Evolutionary conservation across 2,113 vertebrate genomes (phyloP), one percentile per base, ranked within the genome.

Genomic region (Pangasianodon gigas): DNA sequence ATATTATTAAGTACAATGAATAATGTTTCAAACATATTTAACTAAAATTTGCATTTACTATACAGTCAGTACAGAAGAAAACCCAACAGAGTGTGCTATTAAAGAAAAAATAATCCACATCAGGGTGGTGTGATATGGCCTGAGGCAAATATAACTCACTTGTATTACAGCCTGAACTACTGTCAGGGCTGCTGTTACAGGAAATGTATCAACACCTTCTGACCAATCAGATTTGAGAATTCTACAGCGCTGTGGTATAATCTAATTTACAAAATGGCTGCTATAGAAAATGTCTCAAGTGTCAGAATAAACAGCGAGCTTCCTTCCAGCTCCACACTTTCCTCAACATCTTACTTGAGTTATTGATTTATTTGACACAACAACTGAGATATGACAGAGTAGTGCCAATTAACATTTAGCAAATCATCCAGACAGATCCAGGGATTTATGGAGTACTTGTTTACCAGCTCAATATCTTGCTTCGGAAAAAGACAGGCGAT

Each of bases 401-500:
- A 1, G 84, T 69, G 84, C 84, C 84, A 85, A 85, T 85, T 85
- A 85, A 51, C 84, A 87, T 87, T 77, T 29, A 87, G 26, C 86
- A 46, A 87, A 46, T 87, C 54, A n/a, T 74, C 37, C 26, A n/a
- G 71, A 79, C 71, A 79, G 37, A 46, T 79, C 26, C 54, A 44
- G 26, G 41, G 14, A 58, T 44, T 62, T 46, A 60, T 4, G 9
- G 74, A 79, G 41, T 29, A 2, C 46, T 75, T 87, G 67, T 87
- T 87, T 75, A 75, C 86, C 51, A 77, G 86, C n/a, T 87, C 52
- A 4, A 60, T 46, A 46, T 56, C 67, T 56, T 56, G 48, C 32
- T 37, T 41, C 19, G n/a, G 21, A 21, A 62, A 46, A 44, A 48
- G 86, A 77, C 71, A 87, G 41, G n/a, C 3, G 2, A 62, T 74